Conservation (phyloP, 2,113 vertebrate genomes). For the Corythornis cristatus region DNA sequence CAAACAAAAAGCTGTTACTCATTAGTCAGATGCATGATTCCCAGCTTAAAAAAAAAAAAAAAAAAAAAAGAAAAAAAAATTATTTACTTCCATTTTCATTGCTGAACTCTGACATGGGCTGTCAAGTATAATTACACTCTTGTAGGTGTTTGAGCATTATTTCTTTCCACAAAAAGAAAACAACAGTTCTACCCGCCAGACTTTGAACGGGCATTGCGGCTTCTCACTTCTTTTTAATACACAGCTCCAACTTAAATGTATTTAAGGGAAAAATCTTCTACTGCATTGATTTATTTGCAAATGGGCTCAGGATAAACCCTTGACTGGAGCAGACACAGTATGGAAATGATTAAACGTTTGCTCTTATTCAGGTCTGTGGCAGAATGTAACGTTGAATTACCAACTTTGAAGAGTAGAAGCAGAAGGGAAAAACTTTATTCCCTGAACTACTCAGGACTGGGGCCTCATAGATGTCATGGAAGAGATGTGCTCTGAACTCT, state of each 20-base stretch:
- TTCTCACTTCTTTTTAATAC: neutral
- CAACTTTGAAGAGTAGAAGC: neutral
- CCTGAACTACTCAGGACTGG: neutral
- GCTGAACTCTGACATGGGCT: constrained; percentile 40
- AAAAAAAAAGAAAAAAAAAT: neutral
- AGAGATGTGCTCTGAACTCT: neutral
- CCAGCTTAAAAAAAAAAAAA: neutral
- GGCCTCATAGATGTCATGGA: neutral
- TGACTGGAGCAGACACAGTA: neutral
- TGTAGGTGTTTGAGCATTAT: neutral
- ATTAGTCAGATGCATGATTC: constrained; percentile 20
- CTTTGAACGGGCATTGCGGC: neutral
- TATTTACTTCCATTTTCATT: neutral
- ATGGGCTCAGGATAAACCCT: neutral
- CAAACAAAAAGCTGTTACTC: constrained; percentile 50
- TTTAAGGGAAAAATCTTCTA: neutral
- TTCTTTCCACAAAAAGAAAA: constrained; percentile 11
- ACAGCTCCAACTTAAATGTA: neutral
- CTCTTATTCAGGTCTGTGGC: neutral
- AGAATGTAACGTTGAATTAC: neutral
- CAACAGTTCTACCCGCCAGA: neutral
- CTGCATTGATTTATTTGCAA: neutral
- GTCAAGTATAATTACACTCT: constrained; percentile 35
- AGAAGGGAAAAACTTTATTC: neutral
- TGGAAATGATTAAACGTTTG: constrained; percentile 32